A percentile compares a stretch with the other conserved stretches of the same genome.
phyloP scores from a whole-genome alignment of 2,797 vertebrate species.

The Podarcis lilfordi region DNA sequence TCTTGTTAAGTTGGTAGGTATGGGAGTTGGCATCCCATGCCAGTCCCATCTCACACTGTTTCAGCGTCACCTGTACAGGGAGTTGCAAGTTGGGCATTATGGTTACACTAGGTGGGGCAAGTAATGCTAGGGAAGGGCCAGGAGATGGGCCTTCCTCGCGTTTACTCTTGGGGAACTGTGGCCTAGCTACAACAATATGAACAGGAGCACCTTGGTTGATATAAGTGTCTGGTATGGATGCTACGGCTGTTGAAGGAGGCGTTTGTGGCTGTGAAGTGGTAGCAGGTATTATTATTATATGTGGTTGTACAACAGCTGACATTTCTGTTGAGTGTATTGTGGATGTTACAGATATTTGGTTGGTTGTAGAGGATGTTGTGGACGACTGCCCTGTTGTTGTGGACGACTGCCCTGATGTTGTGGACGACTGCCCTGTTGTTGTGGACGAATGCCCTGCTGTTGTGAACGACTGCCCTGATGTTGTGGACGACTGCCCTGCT shows the following conservation, averaged over 20 bases:
- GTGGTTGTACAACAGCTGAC: not conserved
- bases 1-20: slow-evolving; percentile 45
- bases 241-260: not conserved
- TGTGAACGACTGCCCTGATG: too few species aligned
- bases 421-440: not conserved
- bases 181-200: not conserved
- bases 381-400: not conserved
- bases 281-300: slow-evolving; percentile 5
- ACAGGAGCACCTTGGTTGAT: not conserved
- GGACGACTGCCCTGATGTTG: not conserved
- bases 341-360: not conserved
- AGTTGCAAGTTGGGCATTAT: not conserved
- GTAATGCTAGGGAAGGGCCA: not conserved
- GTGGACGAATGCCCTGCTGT: too few species aligned
- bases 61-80: slow-evolving; percentile 15
- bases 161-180: not conserved
- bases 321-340: not conserved
- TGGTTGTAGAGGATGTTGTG: not conserved
- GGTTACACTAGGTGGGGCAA: not conserved
- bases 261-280: not conserved
- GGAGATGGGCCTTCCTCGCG: not conserved
- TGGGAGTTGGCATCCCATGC: slow-evolving; percentile 39
- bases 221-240: not conserved
- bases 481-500: too few species aligned
- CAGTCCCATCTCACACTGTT: slow-evolving; percentile 29